Percentiles rank a stretch among this genome's conserved stretches.
phyloP scores from a whole-genome alignment of 2,888 invertebrate species.

The Oscheius sp. region DNA sequence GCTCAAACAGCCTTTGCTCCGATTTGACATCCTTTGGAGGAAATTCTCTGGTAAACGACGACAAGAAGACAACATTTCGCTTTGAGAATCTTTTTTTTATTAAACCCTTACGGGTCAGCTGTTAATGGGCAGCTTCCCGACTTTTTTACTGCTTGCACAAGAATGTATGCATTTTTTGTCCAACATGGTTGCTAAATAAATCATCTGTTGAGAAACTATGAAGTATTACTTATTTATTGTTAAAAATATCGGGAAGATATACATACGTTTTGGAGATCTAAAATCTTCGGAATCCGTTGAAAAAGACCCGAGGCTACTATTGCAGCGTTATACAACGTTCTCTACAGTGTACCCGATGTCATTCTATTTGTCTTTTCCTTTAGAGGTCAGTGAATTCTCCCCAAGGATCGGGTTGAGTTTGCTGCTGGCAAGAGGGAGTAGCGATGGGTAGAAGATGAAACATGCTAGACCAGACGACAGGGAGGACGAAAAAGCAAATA shows the following conservation, averaged over 20 bases:
- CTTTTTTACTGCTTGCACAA: constrained; percentile 6
- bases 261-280: constrained; percentile 21
- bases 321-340: constrained; percentile 1
- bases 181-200: background rate
- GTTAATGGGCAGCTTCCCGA: background rate
- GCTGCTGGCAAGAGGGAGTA: constrained; percentile 30
- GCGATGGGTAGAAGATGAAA: constrained; percentile 50
- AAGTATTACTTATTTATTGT: background rate
- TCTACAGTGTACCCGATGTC: constrained; percentile 1
- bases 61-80: background rate
- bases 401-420: constrained; percentile 46
- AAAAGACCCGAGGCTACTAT: constrained; percentile 24
- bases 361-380: no score
- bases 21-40: constrained; percentile 43
- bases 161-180: background rate
- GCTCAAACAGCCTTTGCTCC: constrained; percentile 43
- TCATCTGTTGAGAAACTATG: no score
- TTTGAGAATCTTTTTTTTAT: background rate
- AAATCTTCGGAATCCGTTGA: background rate
- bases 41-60: constrained; percentile 33
- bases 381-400: constrained; percentile 49
- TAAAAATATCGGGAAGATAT: background rate
- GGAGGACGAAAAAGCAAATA: constrained; percentile 53
- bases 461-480: constrained; percentile 51
- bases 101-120: constrained; percentile 16